phyloP scores from a whole-genome alignment of 2,113 vertebrate genomes.

The Nesogale talazaci region DNA sequence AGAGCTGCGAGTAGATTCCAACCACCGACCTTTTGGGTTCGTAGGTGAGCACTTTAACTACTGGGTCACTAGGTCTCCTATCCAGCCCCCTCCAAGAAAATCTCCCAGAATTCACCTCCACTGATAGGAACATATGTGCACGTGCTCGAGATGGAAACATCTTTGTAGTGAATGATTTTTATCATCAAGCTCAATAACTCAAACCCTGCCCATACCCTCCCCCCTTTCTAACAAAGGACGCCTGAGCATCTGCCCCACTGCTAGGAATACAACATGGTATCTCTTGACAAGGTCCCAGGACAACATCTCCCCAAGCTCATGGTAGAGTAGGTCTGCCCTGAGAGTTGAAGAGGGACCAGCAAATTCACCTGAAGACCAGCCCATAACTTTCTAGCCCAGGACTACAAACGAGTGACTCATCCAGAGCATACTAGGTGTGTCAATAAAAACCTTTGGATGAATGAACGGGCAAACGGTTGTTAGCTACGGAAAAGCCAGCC shows the following conservation, averaged over 20 bases:
- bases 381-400: neutral
- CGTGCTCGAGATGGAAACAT: neutral
- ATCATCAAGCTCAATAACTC: neutral
- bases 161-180: neutral
- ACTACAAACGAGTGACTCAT: neutral
- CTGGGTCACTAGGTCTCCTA: neutral
- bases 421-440: neutral
- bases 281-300: neutral
- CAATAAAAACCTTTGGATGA: neutral
- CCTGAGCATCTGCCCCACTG: neutral
- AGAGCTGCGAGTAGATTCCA: neutral
- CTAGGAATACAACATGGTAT: neutral
- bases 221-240: no score
- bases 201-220: neutral
- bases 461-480: neutral
- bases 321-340: neutral
- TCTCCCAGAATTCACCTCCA: neutral
- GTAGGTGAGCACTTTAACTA: neutral
- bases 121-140: neutral
- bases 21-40: neutral
- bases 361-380: neutral
- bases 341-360: neutral
- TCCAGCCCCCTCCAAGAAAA: neutral
- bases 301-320: neutral
- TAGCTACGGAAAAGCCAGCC: neutral